Conservation (phyloP, 2,888 invertebrate genomes). For the Gortyna flavago region DNA sequence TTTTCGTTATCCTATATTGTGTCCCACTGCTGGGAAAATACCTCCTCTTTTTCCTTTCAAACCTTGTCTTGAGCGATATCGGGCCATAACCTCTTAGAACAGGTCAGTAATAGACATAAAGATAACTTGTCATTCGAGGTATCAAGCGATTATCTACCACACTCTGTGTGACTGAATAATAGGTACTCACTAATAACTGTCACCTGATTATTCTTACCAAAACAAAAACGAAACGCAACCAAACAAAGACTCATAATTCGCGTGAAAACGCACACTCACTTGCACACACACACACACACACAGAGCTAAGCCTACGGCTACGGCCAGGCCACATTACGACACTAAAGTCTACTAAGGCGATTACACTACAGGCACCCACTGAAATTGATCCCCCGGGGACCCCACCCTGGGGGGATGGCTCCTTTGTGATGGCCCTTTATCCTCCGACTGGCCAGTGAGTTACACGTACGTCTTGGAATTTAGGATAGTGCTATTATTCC, state of each 20-base stretch:
- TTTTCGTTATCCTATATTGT: no score
- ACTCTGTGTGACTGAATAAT: no score
- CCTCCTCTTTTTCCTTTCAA: no score
- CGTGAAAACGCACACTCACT: slow-evolving; percentile 61
- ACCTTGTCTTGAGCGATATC: no score
- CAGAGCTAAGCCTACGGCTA: slow-evolving; percentile 52
- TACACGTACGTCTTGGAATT: slow-evolving; percentile 64
- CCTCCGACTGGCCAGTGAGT: slow-evolving; percentile 61
- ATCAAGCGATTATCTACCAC: neutral
- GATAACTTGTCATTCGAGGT: neutral
- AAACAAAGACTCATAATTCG: slow-evolving; percentile 65
- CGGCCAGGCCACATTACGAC: slow-evolving; percentile 65
- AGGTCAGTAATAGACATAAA: neutral
- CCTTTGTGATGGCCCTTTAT: slow-evolving; percentile 68
- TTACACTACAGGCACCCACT: slow-evolving; percentile 63
- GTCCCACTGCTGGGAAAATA: no score
- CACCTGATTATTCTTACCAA: neutral
- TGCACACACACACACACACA: slow-evolving; percentile 24
- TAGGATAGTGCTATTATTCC: slow-evolving; percentile 59
- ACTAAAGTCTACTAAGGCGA: slow-evolving; percentile 67
- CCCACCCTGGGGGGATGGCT: slow-evolving; percentile 45
- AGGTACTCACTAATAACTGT: no score
- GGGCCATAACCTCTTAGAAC: neutral
- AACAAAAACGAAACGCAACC: slow-evolving; percentile 43
- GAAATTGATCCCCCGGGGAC: slow-evolving; percentile 64